Evolutionary conservation across 2,113 vertebrate species (phyloP), one percentile per base, ranked within the genome.

Genomic region (Apteryx mantelli): DNA sequence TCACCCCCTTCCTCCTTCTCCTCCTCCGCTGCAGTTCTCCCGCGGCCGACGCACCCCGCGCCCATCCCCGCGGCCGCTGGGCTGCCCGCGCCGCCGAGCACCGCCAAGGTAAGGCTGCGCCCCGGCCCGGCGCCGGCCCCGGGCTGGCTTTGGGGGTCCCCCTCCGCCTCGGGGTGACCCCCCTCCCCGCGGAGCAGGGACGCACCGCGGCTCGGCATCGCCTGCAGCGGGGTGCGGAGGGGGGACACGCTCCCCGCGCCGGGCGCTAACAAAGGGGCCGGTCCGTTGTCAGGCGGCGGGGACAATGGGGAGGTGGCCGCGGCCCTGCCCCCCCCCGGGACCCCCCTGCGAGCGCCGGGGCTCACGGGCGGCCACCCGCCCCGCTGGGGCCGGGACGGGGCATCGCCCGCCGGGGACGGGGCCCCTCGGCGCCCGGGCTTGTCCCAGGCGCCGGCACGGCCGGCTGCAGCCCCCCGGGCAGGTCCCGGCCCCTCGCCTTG

Each of bases 91-190:
- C 71, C 15, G 32, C 26, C 44, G 89, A 82, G 52, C 61, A 91
- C 17, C 82, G 53, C 78, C 88, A 87, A 97, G 96, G 96, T 97
- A 96, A 97, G 96, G 88, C 52, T 94, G 96, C 91, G 95, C 84
- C 87, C 76, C 96, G 17, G 64, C 38, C 22, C 64, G 13, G 58
- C 28, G 8, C 58, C 58, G 30, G 30, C 28, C 28, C 30, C 58
- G 16, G 58, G 58, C 28, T 34, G 61, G 34, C 28, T 30, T 28
- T 34, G n/a, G n/a, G 61, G 15, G 17, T 16, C 32, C 60, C 34
- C 12, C 61, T 7, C 64, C 38, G 25, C 14, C 34, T 11, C 34
- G 17, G 34, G 34, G 16, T 30, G 38, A 28, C 63, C 36, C 36
- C 61, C 38, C 14, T 4, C 65, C 26, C 44, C 66, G 64, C 26